Conservation (phyloP, 2,797 vertebrate genomes). For the Scomberomorus guttatus region DNA sequence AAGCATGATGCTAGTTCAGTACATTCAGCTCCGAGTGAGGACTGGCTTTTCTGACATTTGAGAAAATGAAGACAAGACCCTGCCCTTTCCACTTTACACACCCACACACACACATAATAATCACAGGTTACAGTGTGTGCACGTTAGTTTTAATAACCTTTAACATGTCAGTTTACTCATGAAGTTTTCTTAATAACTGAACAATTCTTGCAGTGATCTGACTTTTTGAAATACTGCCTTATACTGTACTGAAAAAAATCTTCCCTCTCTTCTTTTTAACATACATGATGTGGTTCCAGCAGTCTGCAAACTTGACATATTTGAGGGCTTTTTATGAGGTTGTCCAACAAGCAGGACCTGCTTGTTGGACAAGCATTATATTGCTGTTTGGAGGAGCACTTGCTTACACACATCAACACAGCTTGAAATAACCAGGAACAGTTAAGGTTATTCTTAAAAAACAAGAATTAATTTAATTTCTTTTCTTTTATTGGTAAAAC, state of each 20-base stretch:
- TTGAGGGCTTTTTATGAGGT: background rate
- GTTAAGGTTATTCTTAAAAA: background rate
- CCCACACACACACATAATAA: slow-evolving; percentile 24
- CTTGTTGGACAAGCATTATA: background rate
- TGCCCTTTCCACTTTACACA: slow-evolving; percentile 37
- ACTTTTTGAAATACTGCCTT: background rate
- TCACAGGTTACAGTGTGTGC: background rate
- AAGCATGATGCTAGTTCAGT: slow-evolving; percentile 53
- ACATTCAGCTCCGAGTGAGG: background rate
- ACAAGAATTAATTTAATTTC: background rate
- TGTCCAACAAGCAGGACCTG: background rate
- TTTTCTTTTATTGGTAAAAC: slow-evolving; percentile 54
- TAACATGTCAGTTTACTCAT: background rate
- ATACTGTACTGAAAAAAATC: background rate
- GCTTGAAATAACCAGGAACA: background rate
- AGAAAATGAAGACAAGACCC: slow-evolving; percentile 1
- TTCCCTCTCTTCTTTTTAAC: background rate
- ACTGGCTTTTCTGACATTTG: background rate
- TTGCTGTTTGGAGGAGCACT: background rate
- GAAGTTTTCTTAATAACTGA: background rate
- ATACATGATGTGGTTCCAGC: background rate
- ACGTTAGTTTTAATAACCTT: background rate
- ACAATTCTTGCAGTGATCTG: background rate
- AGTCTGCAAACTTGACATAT: background rate
- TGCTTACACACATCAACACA: background rate